phyloP scores from a whole-genome alignment of 2,797 vertebrate species.

The Acanthurus lineatus region DNA sequence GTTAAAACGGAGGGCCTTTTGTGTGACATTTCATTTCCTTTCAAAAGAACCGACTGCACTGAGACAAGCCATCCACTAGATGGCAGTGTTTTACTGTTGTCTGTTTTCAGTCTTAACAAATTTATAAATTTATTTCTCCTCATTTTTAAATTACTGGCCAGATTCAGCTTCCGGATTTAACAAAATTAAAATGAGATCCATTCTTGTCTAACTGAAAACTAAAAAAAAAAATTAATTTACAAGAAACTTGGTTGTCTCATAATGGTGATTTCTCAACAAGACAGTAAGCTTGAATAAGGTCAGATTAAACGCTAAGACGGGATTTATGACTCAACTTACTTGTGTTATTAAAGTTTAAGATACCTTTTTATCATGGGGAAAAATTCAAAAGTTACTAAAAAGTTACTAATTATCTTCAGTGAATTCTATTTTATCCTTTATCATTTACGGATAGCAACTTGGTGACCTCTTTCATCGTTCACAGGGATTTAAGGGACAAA shows the following conservation, averaged over 20 bases:
- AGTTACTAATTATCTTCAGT: neutral
- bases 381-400: neutral
- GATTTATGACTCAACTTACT: neutral
- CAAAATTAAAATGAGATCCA: neutral
- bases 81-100: constrained; percentile 32
- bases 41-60: constrained; percentile 9
- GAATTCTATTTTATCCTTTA: neutral
- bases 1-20: constrained; percentile 84
- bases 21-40: constrained; percentile 70
- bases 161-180: neutral
- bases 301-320: neutral
- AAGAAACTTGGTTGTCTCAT: neutral
- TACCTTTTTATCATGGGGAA: too few species aligned
- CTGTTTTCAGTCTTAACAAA: neutral
- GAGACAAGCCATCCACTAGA: constrained; percentile 53
- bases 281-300: neutral
- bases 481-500: neutral
- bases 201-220: neutral
- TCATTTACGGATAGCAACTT: neutral
- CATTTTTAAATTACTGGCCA: neutral
- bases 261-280: neutral
- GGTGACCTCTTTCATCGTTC: neutral
- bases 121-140: neutral
- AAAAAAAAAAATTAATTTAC: neutral
- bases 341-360: too few species aligned